These are phyloP conservation scores for Corythornis leucogaster DNA, from an alignment of 2,797 vertebrate genomes.

Conservation along the genomic window DNA sequence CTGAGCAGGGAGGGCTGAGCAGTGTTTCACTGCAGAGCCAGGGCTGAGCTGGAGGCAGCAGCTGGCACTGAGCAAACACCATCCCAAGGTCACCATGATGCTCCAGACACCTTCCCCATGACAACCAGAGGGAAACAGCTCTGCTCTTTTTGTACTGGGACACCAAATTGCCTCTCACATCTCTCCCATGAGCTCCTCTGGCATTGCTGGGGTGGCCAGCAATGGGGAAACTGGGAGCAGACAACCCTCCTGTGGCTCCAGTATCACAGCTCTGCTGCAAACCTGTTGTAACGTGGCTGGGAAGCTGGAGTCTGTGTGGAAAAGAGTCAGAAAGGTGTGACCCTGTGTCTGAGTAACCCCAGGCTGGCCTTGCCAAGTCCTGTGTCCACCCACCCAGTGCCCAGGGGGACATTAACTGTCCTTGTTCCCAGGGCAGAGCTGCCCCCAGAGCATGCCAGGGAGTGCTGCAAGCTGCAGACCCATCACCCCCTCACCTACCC, in stretches of 20 bases:
- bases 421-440: too few species aligned
- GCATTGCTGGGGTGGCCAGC: not conserved
- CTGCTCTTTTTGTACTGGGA: slow-evolving; percentile 27
- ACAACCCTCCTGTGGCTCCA: not conserved
- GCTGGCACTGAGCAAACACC: not conserved
- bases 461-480: rapidly evolving
- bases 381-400: not conserved
- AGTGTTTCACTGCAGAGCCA: too few species aligned
- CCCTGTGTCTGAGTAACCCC: not conserved
- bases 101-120: slow-evolving; percentile 50
- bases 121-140: slow-evolving; percentile 17
- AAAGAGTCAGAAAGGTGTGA: not conserved
- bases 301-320: not conserved
- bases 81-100: not conserved
- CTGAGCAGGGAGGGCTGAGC: too few species aligned
- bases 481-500: not conserved
- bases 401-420: not conserved
- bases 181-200: not conserved
- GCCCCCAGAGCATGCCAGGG: not conserved
- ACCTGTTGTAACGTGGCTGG: not conserved
- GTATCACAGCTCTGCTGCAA: rapidly evolving
- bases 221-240: not conserved
- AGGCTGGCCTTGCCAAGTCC: not conserved
- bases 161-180: not conserved
- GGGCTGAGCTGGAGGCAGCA: not conserved